Evolutionary conservation across 1,140 invertebrate genomes (phyloP).

Genomic region (Zaprionus camerounensis): DNA sequence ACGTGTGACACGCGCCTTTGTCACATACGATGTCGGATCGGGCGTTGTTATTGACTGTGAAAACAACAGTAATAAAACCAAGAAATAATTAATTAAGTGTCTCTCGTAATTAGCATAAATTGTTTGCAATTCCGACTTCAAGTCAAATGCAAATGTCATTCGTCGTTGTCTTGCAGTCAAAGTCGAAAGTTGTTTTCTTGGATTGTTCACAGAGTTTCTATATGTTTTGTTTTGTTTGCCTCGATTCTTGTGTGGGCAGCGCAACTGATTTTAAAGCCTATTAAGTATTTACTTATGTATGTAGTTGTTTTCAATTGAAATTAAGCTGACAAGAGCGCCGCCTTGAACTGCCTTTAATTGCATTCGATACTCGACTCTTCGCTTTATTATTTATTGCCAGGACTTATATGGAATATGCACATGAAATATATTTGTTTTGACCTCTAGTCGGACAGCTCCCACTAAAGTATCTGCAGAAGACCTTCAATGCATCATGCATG

Average conservation of each 20-base stretch:
- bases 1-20: conserved; percentile 84
- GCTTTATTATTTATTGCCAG: conserved; percentile 25
- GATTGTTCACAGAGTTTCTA: conserved; percentile 3
- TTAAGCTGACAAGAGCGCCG: conserved; percentile 56
- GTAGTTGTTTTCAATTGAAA: conserved; percentile 13
- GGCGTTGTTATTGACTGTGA: conserved; percentile 78
- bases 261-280: conserved; percentile 54
- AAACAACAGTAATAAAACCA: conserved; percentile 33
- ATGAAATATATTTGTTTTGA: not conserved
- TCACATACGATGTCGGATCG: conserved; percentile 82
- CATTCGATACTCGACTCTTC: conserved; percentile 41
- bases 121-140: conserved; percentile 49
- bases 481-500: too few species aligned
- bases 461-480: too few species aligned
- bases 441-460: not conserved
- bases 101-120: conserved; percentile 71
- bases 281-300: conserved; percentile 57
- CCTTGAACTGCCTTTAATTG: conserved; percentile 67
- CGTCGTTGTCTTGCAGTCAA: conserved; percentile 10
- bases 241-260: conserved; percentile 56
- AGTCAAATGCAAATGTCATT: conserved; percentile 61
- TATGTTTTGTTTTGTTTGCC: not conserved
- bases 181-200: conserved; percentile 50
- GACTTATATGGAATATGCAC: conserved; percentile 50
- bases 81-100: conserved; percentile 45